phyloP scores from a whole-genome alignment of 2,888 invertebrate genomes.

The Helobdella robusta region DNA sequence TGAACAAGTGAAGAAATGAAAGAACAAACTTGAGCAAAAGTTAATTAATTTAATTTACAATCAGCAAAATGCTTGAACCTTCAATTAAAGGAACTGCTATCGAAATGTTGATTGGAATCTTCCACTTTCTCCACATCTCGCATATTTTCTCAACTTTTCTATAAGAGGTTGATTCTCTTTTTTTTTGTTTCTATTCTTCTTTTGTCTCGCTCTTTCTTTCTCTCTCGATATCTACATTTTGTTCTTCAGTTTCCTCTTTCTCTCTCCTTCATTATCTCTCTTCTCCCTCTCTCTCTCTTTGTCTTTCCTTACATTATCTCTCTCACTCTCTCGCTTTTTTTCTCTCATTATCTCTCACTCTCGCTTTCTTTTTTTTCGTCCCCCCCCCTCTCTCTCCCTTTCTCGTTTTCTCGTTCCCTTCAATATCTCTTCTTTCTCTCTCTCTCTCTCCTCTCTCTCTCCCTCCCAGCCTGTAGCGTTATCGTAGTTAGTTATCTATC shows the following conservation, averaged over 20 bases:
- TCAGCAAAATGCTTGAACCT: too few relatives aligned
- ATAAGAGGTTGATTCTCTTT: too few relatives aligned
- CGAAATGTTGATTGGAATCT: too few relatives aligned
- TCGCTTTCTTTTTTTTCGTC: background rate
- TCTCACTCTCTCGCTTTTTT: conserved; percentile 1
- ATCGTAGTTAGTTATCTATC: background rate
- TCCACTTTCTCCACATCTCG: too few relatives aligned
- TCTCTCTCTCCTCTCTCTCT: background rate
- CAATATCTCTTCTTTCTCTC: background rate
- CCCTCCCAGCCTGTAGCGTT: background rate
- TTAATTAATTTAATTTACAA: too few relatives aligned
- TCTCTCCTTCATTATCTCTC: conserved; percentile 1
- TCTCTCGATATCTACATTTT: conserved; percentile 6
- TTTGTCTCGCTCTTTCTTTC: background rate
- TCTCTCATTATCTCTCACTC: background rate
- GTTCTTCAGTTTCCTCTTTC: conserved; percentile 6
- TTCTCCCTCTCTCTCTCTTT: background rate
- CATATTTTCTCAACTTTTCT: too few relatives aligned
- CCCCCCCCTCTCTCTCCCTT: background rate
- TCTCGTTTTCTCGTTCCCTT: background rate
- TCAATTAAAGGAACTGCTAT: too few relatives aligned
- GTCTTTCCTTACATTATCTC: background rate
- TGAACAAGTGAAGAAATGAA: too few relatives aligned
- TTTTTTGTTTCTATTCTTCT: too few relatives aligned
- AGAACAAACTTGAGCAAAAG: too few relatives aligned